Conservation (phyloP, 2,797 vertebrate species). For the Ceryle rudis region DNA sequence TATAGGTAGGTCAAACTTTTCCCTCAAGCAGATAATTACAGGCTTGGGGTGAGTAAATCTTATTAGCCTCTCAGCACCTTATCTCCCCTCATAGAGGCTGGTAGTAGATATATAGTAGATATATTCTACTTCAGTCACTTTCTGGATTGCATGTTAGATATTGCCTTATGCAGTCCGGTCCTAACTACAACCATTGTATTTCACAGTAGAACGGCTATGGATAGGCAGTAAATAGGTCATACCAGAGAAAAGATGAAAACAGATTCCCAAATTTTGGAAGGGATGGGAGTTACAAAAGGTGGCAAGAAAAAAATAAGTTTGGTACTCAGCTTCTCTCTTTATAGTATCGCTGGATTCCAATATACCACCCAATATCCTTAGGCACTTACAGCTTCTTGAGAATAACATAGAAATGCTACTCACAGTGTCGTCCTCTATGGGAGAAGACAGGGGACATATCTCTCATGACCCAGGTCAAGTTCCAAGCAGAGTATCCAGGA, state of each 20-base stretch:
- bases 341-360: not conserved
- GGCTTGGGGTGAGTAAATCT: conserved; percentile 82
- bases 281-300: not conserved
- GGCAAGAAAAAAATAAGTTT: not conserved
- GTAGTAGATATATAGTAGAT: conserved; percentile 72
- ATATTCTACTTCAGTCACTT: conserved; percentile 44
- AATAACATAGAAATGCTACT: conserved; percentile 25
- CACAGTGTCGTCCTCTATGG: conserved; percentile 80
- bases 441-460: conserved; percentile 79
- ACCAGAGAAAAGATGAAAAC: not conserved
- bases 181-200: not conserved
- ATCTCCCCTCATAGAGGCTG: conserved; percentile 67
- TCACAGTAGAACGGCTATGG: not conserved
- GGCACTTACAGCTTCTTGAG: not conserved
- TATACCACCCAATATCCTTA: not conserved
- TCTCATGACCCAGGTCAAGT: conserved; percentile 84
- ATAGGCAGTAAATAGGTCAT: not conserved
- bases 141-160: conserved; percentile 40
- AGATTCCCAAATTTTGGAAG: not conserved
- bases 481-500: conserved; percentile 74
- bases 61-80: conserved; percentile 79
- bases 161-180: not conserved
- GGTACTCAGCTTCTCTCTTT: not conserved
- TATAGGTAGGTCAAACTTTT: conserved; percentile 82
- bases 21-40: conserved; percentile 83